A percentile compares a stretch with the other conserved stretches of the same genome.
Evolutionary conservation across 2,888 invertebrate genomes (phyloP).

Genomic region (Tolmerus cingulatus): DNA sequence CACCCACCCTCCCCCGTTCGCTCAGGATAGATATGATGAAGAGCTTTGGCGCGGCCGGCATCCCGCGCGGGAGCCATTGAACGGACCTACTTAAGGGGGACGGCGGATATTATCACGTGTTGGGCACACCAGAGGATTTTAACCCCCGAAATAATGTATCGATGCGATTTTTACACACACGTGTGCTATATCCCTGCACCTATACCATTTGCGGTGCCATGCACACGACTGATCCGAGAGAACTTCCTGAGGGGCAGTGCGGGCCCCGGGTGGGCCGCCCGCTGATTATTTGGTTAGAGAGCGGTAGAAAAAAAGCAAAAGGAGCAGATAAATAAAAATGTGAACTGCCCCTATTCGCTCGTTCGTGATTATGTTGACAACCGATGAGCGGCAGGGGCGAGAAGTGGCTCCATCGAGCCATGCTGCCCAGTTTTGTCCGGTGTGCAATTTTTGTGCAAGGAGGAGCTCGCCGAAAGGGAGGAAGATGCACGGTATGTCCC

Average conservation of each 20-base stretch:
- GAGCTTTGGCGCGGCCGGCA: conserved; percentile 24
- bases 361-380: conserved; percentile 39
- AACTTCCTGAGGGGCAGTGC: background rate
- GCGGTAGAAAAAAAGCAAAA: conserved; percentile 30
- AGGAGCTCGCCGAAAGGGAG: background rate
- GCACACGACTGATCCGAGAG: background rate
- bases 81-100: conserved; percentile 25
- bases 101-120: conserved; percentile 30
- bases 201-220: background rate
- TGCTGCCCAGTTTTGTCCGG: background rate
- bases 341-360: conserved; percentile 40
- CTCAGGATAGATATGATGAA: conserved; percentile 12
- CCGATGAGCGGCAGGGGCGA: conserved; percentile 5
- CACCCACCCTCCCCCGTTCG: no score
- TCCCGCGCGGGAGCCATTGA: conserved; percentile 11
- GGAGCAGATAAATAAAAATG: conserved; percentile 31
- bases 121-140: conserved; percentile 33
- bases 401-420: background rate
- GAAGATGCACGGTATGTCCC: background rate
- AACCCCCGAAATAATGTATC: conserved; percentile 41
- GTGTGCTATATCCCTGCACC: background rate
- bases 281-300: conserved; percentile 39
- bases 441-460: background rate
- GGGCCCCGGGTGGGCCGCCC: background rate
- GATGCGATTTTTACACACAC: conserved; percentile 22